Conservation (phyloP, 2,797 vertebrate species). For the Molossus molossus region DNA sequence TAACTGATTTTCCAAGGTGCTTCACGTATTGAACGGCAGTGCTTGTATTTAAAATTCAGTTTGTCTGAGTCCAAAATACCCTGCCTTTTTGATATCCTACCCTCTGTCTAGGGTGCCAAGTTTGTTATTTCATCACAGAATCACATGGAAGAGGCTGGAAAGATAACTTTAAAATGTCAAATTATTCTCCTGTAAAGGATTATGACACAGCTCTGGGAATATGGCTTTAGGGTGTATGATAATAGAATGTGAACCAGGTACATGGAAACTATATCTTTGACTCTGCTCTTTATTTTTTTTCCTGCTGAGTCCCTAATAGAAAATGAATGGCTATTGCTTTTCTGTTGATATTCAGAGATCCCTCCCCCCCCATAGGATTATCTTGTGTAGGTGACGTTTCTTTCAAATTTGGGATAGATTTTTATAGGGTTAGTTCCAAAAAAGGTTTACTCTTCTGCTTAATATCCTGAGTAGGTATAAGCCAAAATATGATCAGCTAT, state of each 20-base stretch:
- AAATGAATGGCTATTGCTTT: constrained; percentile 74
- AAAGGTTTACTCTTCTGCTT: constrained; percentile 61
- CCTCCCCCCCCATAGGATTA: background rate
- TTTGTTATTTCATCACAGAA: constrained; percentile 75
- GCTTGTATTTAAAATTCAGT: constrained; percentile 36
- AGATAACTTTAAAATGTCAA: constrained; percentile 74
- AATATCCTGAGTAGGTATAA: constrained; percentile 67
- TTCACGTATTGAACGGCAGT: constrained; percentile 8
- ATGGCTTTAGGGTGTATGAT: background rate
- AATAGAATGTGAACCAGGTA: constrained; percentile 61
- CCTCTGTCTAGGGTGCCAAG: background rate
- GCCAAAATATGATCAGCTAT: constrained; percentile 66
- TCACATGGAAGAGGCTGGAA: constrained; percentile 51
- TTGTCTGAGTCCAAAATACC: constrained; percentile 67
- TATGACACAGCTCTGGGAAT: constrained; percentile 70
- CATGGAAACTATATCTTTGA: constrained; percentile 71
- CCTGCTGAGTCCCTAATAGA: constrained; percentile 41
- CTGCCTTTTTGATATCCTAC: constrained; percentile 39
- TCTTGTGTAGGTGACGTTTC: constrained; percentile 54
- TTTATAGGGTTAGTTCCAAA: constrained; percentile 61
- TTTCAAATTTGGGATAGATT: constrained; percentile 68
- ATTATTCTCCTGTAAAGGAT: constrained; percentile 51
- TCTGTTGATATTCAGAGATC: constrained; percentile 67
- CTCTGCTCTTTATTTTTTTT: constrained; percentile 45
- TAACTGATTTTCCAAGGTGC: constrained; percentile 63